Conservation (phyloP, 2,113 vertebrate genomes). For the Charadrius vociferus region DNA sequence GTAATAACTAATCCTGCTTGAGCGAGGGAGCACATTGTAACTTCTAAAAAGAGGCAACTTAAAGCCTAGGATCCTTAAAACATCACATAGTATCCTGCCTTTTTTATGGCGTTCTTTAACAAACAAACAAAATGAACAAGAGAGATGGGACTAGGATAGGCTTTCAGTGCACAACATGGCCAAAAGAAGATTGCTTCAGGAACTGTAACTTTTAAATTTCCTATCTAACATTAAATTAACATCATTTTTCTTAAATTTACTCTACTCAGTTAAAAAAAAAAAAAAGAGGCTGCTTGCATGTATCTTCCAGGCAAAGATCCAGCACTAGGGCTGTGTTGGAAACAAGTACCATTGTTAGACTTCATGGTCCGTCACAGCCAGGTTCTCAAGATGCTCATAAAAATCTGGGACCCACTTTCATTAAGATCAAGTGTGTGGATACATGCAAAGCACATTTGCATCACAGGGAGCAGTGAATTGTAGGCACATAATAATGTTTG, state of each 20-base stretch:
- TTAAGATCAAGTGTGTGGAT: neutral
- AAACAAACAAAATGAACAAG: neutral
- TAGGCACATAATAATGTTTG: fast-evolving
- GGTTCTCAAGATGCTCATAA: constrained; percentile 19
- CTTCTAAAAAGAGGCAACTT: neutral
- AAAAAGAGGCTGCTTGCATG: neutral
- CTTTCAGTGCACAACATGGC: neutral
- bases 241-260: neutral
- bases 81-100: neutral
- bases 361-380: neutral
- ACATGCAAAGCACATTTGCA: neutral
- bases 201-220: neutral
- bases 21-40: neutral
- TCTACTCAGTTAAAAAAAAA: neutral
- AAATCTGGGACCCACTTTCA: constrained; percentile 22
- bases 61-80: neutral
- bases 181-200: neutral
- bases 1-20: neutral
- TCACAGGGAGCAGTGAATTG: neutral
- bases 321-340: neutral
- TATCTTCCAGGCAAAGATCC: neutral
- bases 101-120: neutral
- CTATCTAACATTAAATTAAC: neutral
- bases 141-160: neutral
- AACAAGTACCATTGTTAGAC: neutral